Evolutionary conservation across 1,140 invertebrate species (phyloP).

Genomic region (Ostrea denselamellosa): DNA sequence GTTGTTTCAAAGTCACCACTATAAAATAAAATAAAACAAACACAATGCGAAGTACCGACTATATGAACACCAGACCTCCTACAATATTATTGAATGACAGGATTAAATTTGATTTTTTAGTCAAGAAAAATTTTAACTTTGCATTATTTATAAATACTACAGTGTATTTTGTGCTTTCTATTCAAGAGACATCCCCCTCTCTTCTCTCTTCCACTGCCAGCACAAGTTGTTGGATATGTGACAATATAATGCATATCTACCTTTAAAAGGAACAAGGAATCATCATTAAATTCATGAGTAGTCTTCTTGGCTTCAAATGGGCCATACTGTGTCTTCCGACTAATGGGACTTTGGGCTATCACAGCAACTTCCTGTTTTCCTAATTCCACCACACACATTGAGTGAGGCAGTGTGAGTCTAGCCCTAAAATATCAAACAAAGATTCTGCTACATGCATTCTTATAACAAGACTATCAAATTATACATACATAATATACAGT

Average conservation of each 20-base stretch:
- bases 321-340: constrained; percentile 79
- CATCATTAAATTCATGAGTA: constrained; percentile 72
- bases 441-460: neutral
- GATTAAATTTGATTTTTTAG: too few relatives aligned
- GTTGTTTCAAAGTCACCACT: too few relatives aligned
- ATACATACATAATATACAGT: too few relatives aligned
- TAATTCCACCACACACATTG: constrained; percentile 72
- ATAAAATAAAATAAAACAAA: too few relatives aligned
- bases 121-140: too few relatives aligned
- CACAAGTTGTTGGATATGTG: neutral
- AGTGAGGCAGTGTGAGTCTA: constrained; percentile 78
- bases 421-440: constrained; percentile 69
- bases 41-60: too few relatives aligned
- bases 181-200: too few relatives aligned
- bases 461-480: too few relatives aligned
- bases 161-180: too few relatives aligned
- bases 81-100: too few relatives aligned
- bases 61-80: too few relatives aligned
- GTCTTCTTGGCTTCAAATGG: constrained; percentile 79
- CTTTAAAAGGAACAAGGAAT: constrained; percentile 77
- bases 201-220: neutral
- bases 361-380: constrained; percentile 73
- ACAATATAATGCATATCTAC: constrained; percentile 52
- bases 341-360: constrained; percentile 69
- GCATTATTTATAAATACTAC: too few relatives aligned